Conservation (phyloP, 2,797 vertebrate genomes). For the Halcyon smyrnensis region DNA sequence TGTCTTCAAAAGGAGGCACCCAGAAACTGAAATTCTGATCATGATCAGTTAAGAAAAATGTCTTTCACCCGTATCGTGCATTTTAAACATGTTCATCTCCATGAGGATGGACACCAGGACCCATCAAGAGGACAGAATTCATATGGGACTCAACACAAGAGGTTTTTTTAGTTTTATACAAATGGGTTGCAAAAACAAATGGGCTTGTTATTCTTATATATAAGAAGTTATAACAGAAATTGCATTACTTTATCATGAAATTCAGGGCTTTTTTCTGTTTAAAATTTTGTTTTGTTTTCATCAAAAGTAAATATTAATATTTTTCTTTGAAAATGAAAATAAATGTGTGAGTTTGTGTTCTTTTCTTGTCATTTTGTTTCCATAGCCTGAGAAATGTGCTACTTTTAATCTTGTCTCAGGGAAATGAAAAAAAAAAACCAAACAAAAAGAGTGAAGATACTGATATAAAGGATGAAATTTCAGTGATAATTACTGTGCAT, state of each 20-base stretch:
- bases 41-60: neutral
- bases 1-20: neutral
- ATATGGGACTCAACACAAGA: neutral
- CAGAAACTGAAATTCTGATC: neutral
- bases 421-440: neutral
- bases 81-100: neutral
- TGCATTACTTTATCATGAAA: neutral
- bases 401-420: slow-evolving; percentile 44
- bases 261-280: neutral
- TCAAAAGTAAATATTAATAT: slow-evolving; percentile 47
- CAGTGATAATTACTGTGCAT: slow-evolving; percentile 47
- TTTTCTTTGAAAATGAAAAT: slow-evolving; percentile 58
- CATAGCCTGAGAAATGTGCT: slow-evolving; percentile 4
- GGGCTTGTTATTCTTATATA: neutral
- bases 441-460: neutral
- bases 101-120: neutral
- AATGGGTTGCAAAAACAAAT: neutral
- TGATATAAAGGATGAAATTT: slow-evolving; percentile 35
- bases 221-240: neutral
- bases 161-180: neutral
- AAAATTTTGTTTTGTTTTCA: slow-evolving; percentile 44
- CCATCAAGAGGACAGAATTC: neutral
- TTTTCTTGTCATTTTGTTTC: slow-evolving; percentile 49
- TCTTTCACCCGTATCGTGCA: neutral
- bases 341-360: neutral